A percentile compares a stretch with the other conserved stretches of the same genome.
These are phyloP conservation scores for Platerodrilus igneus DNA, from an alignment of 2,888 invertebrate species.

Conservation along the genomic window DNA sequence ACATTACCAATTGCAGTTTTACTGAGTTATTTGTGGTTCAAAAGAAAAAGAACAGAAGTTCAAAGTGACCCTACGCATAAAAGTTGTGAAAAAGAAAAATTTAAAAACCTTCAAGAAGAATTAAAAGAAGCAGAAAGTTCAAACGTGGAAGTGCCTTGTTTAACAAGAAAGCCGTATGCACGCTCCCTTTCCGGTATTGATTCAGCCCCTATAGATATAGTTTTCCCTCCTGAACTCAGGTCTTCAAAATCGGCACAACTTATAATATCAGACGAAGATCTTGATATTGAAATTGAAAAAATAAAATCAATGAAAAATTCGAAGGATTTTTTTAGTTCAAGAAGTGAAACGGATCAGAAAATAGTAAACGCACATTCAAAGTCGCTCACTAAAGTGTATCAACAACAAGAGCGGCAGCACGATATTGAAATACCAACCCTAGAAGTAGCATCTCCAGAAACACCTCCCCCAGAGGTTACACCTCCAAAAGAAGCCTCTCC, in stretches of 20 bases:
- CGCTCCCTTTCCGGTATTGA: slow-evolving; percentile 54
- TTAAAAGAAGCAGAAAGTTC: slow-evolving; percentile 43
- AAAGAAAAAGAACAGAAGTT: slow-evolving; percentile 69
- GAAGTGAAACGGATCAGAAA: too few species aligned
- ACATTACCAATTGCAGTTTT: slow-evolving; percentile 75
- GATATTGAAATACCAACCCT: too few species aligned
- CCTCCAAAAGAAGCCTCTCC: too few species aligned
- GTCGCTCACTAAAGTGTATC: too few species aligned
- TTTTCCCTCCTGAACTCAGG: slow-evolving; percentile 42
- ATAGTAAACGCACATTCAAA: too few species aligned
- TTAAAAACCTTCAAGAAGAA: slow-evolving; percentile 48
- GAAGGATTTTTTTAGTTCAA: too few species aligned
- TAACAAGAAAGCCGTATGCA: slow-evolving; percentile 45
- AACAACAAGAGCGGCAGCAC: too few species aligned
- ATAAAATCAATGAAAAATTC: slow-evolving; percentile 52
- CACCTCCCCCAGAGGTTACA: too few species aligned
- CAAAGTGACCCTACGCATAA: slow-evolving; percentile 60
- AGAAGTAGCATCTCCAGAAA: too few species aligned
- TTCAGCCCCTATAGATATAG: slow-evolving; percentile 65
- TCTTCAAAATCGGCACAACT: slow-evolving; percentile 52
- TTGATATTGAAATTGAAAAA: slow-evolving; percentile 64
- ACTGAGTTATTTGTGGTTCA: slow-evolving; percentile 78
- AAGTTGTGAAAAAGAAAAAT: slow-evolving; percentile 16
- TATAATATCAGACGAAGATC: slow-evolving; percentile 61
- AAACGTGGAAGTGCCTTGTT: slow-evolving; percentile 31